These are phyloP conservation scores for Neosilurus mollespiculum DNA, from an alignment of 2,797 vertebrate genomes.

Conservation along the genomic window DNA sequence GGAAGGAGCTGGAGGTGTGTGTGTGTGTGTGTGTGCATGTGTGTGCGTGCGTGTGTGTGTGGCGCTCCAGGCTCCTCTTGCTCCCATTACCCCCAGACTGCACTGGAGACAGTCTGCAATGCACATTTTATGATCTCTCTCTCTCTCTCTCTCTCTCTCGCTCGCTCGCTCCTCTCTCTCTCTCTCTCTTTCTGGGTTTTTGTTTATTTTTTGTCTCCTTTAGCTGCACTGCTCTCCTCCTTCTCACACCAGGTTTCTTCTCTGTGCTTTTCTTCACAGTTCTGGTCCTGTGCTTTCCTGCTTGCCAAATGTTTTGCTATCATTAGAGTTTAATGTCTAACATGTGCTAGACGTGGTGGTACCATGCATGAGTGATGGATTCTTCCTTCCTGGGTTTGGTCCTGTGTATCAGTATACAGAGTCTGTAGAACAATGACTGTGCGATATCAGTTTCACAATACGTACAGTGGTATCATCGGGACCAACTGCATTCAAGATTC, in stretches of 20 bases:
- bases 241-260: slow-evolving; percentile 16
- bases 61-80: slow-evolving; percentile 70
- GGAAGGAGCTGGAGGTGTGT: slow-evolving; percentile 34
- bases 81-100: slow-evolving; percentile 69
- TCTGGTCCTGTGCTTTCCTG: slow-evolving; percentile 6
- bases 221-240: slow-evolving; percentile 12
- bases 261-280: not conserved
- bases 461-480: not conserved
- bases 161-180: not conserved
- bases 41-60: slow-evolving; percentile 52
- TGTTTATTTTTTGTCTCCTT: slow-evolving; percentile 29
- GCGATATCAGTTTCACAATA: not conserved
- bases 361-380: not conserved
- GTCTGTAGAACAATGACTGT: not conserved
- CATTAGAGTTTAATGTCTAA: slow-evolving; percentile 28
- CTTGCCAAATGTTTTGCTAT: slow-evolving; percentile 26
- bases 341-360: slow-evolving; percentile 17
- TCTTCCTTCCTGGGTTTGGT: not conserved
- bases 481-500: not conserved
- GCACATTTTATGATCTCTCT: slow-evolving; percentile 73
- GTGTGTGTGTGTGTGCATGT: slow-evolving; percentile 33
- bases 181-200: not conserved
- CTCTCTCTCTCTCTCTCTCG: not conserved
- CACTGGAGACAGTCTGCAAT: slow-evolving; percentile 74
- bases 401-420: not conserved